Evolutionary conservation across 1,140 invertebrate genomes (phyloP), one percentile per base, ranked within the genome.

Genomic region (Dinoponera quadriceps): DNA sequence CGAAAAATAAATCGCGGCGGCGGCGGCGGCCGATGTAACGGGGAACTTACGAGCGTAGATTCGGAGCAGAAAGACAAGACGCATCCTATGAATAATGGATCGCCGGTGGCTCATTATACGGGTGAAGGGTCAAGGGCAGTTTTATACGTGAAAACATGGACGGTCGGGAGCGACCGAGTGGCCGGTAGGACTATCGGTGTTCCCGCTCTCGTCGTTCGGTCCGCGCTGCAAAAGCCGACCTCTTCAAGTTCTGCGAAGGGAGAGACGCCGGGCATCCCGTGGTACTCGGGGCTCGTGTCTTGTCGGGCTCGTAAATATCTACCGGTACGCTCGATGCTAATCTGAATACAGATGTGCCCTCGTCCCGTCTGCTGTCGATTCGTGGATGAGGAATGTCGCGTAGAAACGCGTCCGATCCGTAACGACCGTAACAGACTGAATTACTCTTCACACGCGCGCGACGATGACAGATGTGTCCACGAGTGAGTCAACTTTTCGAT

Each of bases 81-180:
- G 87, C 87, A 91, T 91, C 87, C 91, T 91, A 93, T 93, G 92
- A 93, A 93, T 93, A 93, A 92, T 93, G 91, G 91, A 93, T 92
- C 85, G 89, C 68, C 84, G 55, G 74, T 83, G 86, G 90, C 91
- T 93, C 90, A 91, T 93, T 93, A 93, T 92, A 88, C 92, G 90
- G 91, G 91, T 92, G 88, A 91, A 89, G 89, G 92, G 92, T 92
- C 92, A 92, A 93, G 91, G 92, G 90, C 92, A 91, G 89, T 90
- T 90, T 90, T 91, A 89, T 92, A 90, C 85, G 84, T 89, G 88
- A 88, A 89, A 89, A 87, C 88, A 90, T 85, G 89, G 82, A 84
- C 82, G 75, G 78, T 29, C 55, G 48, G 48, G 38, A 44, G 14
- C 68, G 83, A 66, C 69, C 73, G 84, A 84, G 84, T 87, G 83